phyloP scores from a whole-genome alignment of 2,797 vertebrate genomes.

The Graptemys geographica region DNA sequence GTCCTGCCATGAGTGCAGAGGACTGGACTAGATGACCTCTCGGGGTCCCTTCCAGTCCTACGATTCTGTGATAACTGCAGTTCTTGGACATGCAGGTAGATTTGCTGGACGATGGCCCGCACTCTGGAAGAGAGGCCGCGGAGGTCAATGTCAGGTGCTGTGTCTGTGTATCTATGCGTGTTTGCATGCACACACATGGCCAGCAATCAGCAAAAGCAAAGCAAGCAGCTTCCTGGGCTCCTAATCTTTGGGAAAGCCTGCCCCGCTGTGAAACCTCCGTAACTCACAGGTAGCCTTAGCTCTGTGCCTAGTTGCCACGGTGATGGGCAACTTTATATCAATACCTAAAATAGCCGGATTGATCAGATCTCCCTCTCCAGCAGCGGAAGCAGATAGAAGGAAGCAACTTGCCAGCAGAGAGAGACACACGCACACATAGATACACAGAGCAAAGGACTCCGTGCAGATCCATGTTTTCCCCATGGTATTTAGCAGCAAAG shows the following conservation, averaged over 20 bases:
- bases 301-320: neutral
- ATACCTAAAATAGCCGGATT: neutral
- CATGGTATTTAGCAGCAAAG: too few species aligned
- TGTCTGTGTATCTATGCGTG: neutral
- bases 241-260: neutral
- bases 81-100: too few species aligned
- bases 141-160: neutral
- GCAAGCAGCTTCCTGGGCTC: neutral
- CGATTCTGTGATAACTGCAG: neutral
- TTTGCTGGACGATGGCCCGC: too few species aligned
- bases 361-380: too few species aligned
- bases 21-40: too few species aligned
- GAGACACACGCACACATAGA: too few species aligned
- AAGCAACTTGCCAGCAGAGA: neutral
- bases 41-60: too few species aligned
- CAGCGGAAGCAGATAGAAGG: neutral
- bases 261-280: neutral
- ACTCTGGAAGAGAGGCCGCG: too few species aligned
- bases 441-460: too few species aligned
- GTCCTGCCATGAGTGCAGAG: too few species aligned
- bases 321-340: neutral
- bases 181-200: neutral
- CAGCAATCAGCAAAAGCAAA: neutral
- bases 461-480: too few species aligned
- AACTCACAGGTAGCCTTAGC: neutral